phyloP scores from a whole-genome alignment of 2,888 invertebrate genomes.

The Microplitis manilae region DNA sequence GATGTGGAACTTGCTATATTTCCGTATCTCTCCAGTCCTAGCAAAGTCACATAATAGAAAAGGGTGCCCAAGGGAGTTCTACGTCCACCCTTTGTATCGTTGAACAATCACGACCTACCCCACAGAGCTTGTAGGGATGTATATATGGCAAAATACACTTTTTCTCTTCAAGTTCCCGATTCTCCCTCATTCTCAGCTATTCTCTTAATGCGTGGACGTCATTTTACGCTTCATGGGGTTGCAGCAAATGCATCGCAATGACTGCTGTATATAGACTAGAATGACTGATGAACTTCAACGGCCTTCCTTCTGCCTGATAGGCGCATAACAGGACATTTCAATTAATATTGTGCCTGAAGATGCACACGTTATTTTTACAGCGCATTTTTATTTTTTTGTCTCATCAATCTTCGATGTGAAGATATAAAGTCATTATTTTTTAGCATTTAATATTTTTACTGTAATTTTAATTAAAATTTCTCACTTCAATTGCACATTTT shows the following conservation, averaged over 20 bases:
- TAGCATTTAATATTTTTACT: not conserved
- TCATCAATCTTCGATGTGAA: constrained; percentile 39
- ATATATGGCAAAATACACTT: constrained; percentile 39
- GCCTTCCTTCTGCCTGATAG: constrained; percentile 64
- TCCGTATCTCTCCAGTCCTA: constrained; percentile 48
- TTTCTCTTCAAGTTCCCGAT: constrained; percentile 33
- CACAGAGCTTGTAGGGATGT: constrained; percentile 54
- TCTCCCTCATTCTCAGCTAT: constrained; percentile 30
- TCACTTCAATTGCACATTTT: not conserved
- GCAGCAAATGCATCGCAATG: constrained; percentile 49
- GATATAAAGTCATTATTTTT: constrained; percentile 18
- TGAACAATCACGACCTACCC: constrained; percentile 72
- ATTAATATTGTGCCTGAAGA: constrained; percentile 50
- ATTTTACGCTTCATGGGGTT: constrained; percentile 67
- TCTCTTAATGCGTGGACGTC: constrained; percentile 59
- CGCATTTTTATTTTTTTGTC: constrained; percentile 34
- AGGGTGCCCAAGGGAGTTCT: constrained; percentile 64
- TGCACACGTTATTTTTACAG: constrained; percentile 40
- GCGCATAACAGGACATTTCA: constrained; percentile 62
- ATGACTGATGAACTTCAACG: constrained; percentile 71
- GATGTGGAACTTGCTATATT: constrained; percentile 38
- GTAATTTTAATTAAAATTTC: not conserved
- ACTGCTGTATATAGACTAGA: constrained; percentile 52
- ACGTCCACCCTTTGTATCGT: constrained; percentile 71
- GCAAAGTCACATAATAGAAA: constrained; percentile 58